Base-by-base conservation (phyloP, 2,888 invertebrate genomes). In the Allophyes oxyacanthae region DNA sequence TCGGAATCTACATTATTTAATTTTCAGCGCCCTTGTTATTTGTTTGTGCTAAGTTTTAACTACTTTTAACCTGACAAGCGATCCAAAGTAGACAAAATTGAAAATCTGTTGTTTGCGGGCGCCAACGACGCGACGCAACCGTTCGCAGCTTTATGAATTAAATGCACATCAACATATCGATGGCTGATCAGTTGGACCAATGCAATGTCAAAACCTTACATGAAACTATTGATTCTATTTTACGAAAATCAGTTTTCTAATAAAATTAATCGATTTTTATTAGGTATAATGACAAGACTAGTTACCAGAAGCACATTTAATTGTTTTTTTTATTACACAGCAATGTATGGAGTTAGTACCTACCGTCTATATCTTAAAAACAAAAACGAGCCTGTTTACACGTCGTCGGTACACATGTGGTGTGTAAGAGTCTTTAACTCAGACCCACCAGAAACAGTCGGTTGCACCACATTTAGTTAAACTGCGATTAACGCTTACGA, bases 351-450 rank as follows among this genome's bases (percentile, higher is more conserved):
- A 60, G 36, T 42, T 38, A 33, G 50, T 30, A 57, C 63, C 68
- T 41, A 56, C 53, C 64, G 70, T 70, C 69, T 67, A 66, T 64
- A 72, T 76, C 63, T 57, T 36, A 57, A 61, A 63, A 65, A 71
- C 71, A 73, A 58, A 73, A 67, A 64, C 45, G 55, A 50, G 51
- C 53, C 58, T 77, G 68, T 80, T 75, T 72, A 81, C 75, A 73
- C 75, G 73, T 78, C 77, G 66, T 63, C 61, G 71, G 57, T 60
- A 62, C 76, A 72, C 81, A 84, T 83, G 77, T 84, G 83, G 78
- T 76, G 74, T 79, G 78, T 75, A 60, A 59, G 60, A 57, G 57
- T 63, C 75, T 78, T 86, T 85, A 84, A 85, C 81, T 80, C 59
- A 32, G 41, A 41, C 57, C 54, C 61, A 61, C 55, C 55, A 50